Evolutionary conservation across 2,888 invertebrate genomes (phyloP).

Genomic region (Heliconius hortense): DNA sequence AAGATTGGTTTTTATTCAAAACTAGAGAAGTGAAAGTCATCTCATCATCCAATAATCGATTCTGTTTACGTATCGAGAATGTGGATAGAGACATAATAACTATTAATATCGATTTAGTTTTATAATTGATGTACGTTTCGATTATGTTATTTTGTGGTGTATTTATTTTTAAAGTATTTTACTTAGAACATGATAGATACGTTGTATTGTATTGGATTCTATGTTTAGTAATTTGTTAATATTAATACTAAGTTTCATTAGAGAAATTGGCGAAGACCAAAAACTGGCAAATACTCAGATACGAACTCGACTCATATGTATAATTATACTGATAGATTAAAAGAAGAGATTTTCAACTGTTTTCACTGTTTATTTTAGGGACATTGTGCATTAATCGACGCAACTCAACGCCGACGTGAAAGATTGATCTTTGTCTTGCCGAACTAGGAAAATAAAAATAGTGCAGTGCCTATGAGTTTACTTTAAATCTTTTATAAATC

Average conservation of each 20-base stretch:
- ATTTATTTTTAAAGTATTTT: background rate
- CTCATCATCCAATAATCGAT: conserved; percentile 33
- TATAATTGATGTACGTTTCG: background rate
- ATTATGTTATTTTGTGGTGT: background rate
- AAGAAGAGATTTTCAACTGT: too few species aligned
- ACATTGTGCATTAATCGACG: background rate
- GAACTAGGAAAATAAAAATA: background rate
- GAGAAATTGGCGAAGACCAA: background rate
- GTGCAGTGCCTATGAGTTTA: too few species aligned
- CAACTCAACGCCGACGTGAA: background rate
- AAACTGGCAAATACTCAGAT: background rate
- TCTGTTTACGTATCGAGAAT: conserved; percentile 26
- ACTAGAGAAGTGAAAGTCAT: conserved; percentile 34
- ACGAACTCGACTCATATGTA: background rate
- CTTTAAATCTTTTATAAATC: too few species aligned
- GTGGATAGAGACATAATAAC: conserved; percentile 22
- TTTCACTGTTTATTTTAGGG: background rate
- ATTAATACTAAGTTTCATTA: background rate
- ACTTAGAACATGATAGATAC: background rate
- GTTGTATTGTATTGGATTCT: too few species aligned
- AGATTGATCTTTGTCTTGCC: background rate
- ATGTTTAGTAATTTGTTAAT: too few species aligned
- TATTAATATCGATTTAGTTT: conserved; percentile 22
- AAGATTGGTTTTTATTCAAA: conserved; percentile 33
- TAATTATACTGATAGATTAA: background rate